Evolutionary conservation across 1,140 invertebrate genomes (phyloP), one percentile per base, ranked within the genome.

Genomic region (Odontomachus brunneus): DNA sequence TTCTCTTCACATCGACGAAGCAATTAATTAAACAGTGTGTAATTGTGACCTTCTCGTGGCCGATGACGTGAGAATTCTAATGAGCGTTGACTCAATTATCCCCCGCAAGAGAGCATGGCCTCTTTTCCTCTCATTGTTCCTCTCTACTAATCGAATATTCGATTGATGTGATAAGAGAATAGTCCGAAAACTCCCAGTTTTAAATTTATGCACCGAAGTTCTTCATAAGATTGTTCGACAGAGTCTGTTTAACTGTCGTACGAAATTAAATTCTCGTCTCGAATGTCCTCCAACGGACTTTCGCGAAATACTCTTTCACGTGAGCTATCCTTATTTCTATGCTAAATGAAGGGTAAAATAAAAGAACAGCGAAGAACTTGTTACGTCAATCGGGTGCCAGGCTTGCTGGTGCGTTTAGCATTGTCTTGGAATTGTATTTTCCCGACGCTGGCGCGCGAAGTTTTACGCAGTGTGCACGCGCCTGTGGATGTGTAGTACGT

Each of bases 391-490:
- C 55, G 33, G 22, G 53, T 57, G 9, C n/a, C 17, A 62, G 44
- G 26, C 24, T 59, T 24, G 15, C 9, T 4, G 17, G 19, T 24
- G 24, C 15, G 22, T 59, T 57, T 69, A 17, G 19, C 24, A 75
- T 75, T 75, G 24, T 75, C 73, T 75, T 63, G 17, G 57, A 75
- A 75, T 75, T 75, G 57, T 62, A 51, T 75, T 75, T 75, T 63
- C 59, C 14, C 44, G 73, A 53, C 17, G 44, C 71, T 44, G 12
- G 44, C 44, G 15, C 17, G 24, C 38, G 44, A 63, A 75, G 72
- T 75, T 63, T 62, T 75, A 48, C n/a, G 14, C n/a, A 14, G 12
- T 17, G 24, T 62, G 22, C 7, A 49, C 17, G 19, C 15, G 19
- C 5, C 7, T 55, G 29, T 33, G 29, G n/a, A 4, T 19, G 5